Evolutionary conservation across 64 coral and sea anemone genomes (phyloP), one percentile per base, ranked within the genome.

Genomic region (Porites australiensis): DNA sequence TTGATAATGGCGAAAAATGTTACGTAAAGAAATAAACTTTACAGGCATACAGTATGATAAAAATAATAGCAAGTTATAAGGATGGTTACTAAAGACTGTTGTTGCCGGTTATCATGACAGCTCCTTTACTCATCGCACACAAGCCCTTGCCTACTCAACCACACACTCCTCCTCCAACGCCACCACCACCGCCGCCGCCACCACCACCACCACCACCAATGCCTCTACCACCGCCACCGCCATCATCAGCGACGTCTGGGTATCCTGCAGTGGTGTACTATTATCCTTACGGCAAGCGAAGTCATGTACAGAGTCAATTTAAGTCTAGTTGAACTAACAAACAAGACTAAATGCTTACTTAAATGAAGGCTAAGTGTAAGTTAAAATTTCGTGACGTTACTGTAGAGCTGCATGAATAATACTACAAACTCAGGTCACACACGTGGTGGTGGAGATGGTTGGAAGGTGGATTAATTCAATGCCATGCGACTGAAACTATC

Each of bases 201-300:
- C 19, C 46, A 5, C 81, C 62, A 13, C 81, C 81, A 21, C 45
- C 81, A 12, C 75, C 75, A 57, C 48, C 50, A 21, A 16, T 50
- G 16, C 51, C 75, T 8, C 44, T 18, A 18, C 44, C 73, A 7
- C 47, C 73, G 15, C 73, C 15, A 55, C 75, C 50, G 3, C 3
- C 16, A 15, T 15, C 4, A n/a, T 37, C 27, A 37, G 27, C 27
- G 27, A 49, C 50, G 51, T 11, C 37, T 68, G 81, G 62, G 43
- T 49, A 13, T 13, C 19, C 81, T 68, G 63, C 27, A 37, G 27
- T 50, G 45, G 64, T 84, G 81, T 84, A 84, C 62, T 51, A 84
- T n/a, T 4, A 48, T 43, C 81, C 81, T 8, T 84, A 84, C 19
- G 73, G 73, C 61, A 84, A 84, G 22, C 81, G 81, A 50, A 84